Evolutionary conservation across 2,797 vertebrate genomes (phyloP).

Genomic region (Cuniculus paca): DNA sequence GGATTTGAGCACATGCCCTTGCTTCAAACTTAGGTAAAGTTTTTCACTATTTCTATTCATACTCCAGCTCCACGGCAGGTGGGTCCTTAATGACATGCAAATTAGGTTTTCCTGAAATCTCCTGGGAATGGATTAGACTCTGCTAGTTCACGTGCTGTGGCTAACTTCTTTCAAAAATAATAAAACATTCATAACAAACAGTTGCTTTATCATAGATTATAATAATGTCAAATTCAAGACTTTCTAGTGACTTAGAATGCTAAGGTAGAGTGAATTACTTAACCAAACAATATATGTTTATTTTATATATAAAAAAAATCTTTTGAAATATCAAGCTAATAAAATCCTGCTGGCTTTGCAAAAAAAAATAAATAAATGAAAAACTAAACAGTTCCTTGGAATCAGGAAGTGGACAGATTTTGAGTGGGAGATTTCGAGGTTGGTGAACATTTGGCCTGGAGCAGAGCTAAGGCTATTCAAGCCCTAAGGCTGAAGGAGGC

Average conservation of each 20-base stretch:
- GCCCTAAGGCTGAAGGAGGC: not conserved
- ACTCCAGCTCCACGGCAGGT: too few species aligned
- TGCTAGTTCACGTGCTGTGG: not conserved
- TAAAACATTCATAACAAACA: not conserved
- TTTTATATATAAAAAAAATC: not conserved
- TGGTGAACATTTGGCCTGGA: not conserved
- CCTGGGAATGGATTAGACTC: not conserved
- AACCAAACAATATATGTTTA: not conserved
- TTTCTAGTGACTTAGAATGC: not conserved
- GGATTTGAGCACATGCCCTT: not conserved
- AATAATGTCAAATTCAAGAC: not conserved
- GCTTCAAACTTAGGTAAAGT: not conserved
- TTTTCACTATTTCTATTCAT: not conserved
- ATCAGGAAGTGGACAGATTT: not conserved
- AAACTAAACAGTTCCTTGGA: not conserved
- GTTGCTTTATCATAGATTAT: not conserved
- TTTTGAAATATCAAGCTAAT: slow-evolving; percentile 35
- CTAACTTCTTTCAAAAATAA: not conserved
- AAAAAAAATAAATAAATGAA: not conserved
- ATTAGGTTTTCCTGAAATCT: not conserved
- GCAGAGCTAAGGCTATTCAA: not conserved
- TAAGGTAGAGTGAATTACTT: not conserved
- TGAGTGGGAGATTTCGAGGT: not conserved
- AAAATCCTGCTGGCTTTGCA: slow-evolving; percentile 45
- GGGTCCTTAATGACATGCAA: too few species aligned